Evolutionary conservation across 1,140 invertebrate genomes (phyloP).

Genomic region (Ladona fulva): DNA sequence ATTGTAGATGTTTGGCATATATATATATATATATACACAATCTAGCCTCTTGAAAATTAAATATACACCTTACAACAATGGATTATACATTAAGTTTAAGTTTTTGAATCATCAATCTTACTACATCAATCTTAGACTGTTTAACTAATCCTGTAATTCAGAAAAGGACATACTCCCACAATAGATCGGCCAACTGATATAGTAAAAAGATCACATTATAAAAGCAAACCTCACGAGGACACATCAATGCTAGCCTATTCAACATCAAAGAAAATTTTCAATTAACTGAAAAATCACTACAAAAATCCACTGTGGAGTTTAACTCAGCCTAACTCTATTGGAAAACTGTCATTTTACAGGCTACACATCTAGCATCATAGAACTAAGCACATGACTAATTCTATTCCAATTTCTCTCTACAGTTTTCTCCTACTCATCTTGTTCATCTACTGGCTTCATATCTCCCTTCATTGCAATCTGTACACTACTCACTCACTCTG

Average conservation of each 20-base stretch:
- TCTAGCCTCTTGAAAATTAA: background rate
- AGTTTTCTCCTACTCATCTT: background rate
- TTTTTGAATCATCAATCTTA: background rate
- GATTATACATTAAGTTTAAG: background rate
- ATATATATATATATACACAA: too few relatives aligned
- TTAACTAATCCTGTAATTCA: background rate
- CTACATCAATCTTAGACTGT: background rate
- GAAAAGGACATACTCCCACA: background rate
- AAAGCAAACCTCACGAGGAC: background rate
- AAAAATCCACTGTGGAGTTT: background rate
- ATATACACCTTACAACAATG: background rate
- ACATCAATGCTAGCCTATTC: slow-evolving; percentile 4
- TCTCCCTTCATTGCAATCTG: background rate
- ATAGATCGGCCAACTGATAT: background rate
- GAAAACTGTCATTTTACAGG: background rate
- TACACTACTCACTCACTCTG: background rate
- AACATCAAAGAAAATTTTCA: slow-evolving; percentile 10
- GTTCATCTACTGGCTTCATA: background rate
- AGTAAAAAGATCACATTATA: background rate
- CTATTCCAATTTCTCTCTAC: background rate
- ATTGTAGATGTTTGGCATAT: background rate
- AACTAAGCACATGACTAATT: background rate
- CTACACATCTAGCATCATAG: slow-evolving; percentile 1
- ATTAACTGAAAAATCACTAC: background rate
- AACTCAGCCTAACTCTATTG: slow-evolving; percentile 9